Percentiles rank a stretch among this genome's conserved stretches.
These are phyloP conservation scores for Tyria jacobaeae DNA, from an alignment of 2,888 invertebrate genomes.

Conservation along the genomic window DNA sequence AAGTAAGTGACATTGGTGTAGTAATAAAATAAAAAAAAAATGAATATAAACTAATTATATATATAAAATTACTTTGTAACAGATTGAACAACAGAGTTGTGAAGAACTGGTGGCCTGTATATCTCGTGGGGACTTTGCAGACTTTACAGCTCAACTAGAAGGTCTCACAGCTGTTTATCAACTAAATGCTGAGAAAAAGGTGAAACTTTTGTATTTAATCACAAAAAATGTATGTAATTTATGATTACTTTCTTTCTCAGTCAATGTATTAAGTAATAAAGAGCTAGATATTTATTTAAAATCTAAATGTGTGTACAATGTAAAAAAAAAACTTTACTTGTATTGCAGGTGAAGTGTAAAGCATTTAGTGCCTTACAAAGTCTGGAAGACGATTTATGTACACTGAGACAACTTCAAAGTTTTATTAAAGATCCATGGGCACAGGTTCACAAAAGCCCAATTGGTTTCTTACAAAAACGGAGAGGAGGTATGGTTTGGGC, in stretches of 20 bases:
- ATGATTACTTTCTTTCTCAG: neutral
- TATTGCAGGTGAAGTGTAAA: conserved; percentile 92
- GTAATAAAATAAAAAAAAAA: neutral
- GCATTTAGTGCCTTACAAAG: conserved; percentile 97
- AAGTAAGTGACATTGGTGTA: conserved; percentile 72
- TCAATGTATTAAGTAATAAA: neutral
- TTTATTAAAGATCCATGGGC: conserved; percentile 89
- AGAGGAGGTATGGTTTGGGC: conserved; percentile 88
- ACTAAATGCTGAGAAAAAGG: conserved; percentile 96
- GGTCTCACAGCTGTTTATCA: conserved; percentile 97
- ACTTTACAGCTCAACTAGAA: conserved; percentile 97
- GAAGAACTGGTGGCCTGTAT: conserved; percentile 95
- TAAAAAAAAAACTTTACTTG: neutral
- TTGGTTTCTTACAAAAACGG: conserved; percentile 94
- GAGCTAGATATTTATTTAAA: neutral
- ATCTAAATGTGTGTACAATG: too few relatives aligned
- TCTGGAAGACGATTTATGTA: conserved; percentile 95
- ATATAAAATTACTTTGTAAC: conserved; percentile 30
- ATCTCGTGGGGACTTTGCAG: conserved; percentile 94
- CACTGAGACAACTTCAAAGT: conserved; percentile 92
- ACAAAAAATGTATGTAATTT: too few relatives aligned
- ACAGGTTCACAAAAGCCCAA: conserved; percentile 94
- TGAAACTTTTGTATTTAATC: conserved; percentile 42
- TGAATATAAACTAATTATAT: neutral
- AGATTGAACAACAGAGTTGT: conserved; percentile 93